phyloP scores from a whole-genome alignment of 2,888 invertebrate species.

The Helleia helle region DNA sequence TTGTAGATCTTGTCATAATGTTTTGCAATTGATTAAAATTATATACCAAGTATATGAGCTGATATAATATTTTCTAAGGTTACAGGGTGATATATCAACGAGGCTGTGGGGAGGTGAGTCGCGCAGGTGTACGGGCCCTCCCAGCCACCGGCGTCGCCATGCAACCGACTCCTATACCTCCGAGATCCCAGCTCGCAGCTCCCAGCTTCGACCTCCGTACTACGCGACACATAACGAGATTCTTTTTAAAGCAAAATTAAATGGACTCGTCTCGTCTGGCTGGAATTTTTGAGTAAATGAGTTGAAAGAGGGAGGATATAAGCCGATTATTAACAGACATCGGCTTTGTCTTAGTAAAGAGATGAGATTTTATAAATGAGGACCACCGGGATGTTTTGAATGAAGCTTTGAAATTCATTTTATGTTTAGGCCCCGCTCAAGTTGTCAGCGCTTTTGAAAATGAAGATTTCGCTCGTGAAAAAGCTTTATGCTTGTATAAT shows the following conservation, averaged over 20 bases:
- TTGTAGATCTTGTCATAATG: no score
- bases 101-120: neutral
- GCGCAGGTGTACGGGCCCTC: conserved; percentile 5
- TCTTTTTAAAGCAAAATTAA: conserved; percentile 28
- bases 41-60: no score
- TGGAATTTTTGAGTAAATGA: conserved; percentile 30
- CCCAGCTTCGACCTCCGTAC: conserved; percentile 6
- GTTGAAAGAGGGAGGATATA: conserved; percentile 33
- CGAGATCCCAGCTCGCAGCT: neutral
- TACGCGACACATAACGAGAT: conserved; percentile 22
- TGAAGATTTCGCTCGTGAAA: neutral
- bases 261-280: conserved; percentile 25
- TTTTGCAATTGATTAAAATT: no score
- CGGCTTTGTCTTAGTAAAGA: conserved; percentile 32
- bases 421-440: neutral
- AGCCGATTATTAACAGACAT: conserved; percentile 50
- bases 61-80: no score
- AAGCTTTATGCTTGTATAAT: neutral
- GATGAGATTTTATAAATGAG: conserved; percentile 29
- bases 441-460: neutral
- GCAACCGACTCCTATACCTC: conserved; percentile 15
- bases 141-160: conserved; percentile 4
- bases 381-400: conserved; percentile 26
- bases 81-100: neutral
- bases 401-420: conserved; percentile 22